Base-by-base conservation (phyloP, 2,888 invertebrate genomes). In the Spisula solida region DNA sequence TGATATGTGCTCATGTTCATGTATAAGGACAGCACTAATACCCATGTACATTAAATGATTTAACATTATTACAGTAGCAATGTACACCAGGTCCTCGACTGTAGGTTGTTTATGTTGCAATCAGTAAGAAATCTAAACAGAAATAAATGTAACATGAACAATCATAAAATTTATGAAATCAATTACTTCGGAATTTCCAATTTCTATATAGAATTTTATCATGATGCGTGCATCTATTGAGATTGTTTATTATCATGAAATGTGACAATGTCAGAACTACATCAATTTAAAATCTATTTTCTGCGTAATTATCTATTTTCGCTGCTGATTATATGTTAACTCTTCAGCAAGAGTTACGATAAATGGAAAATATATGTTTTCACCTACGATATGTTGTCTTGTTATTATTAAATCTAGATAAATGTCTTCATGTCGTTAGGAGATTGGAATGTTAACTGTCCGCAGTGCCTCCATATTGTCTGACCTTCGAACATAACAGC, bases 121-220 rank as follows among this genome's bases (percentile, higher is more conserved):
- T 66, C 25, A 25, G 25, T 25, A 25, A 12, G 25, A 66, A 20
- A 60, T 25, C 60, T 25, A 25, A n/a, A n/a, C n/a, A 25, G 60
- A n/a, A 66, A 66, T 66, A 25, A 8, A 10, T 6, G 25, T n/a
- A 25, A 25, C 25, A 66, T 2, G 12, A 25, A 12, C 25, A 25
- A 6, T 25, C 18, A 66, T 25, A 66, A 66, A 66, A n/a, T 18
- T n/a, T 25, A 60, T 60, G 4, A 25, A 60, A 60, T 25, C 60
- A 18, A 66, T 66, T 25, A 25, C 60, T 10, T 20, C n/a, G 47
- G 5, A n/a, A 47, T 12, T 47, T 51, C 51, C 10, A 66, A 66
- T 66, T 66, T 66, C 10, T 20, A n/a, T n/a, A 12, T n/a, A 66
- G 60, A 66, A 66, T 66, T 66, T 66, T 66, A 66, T 66, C 60